Evolutionary conservation across 2,113 vertebrate species (phyloP).

Genomic region (Haliaeetus leucogaster): DNA sequence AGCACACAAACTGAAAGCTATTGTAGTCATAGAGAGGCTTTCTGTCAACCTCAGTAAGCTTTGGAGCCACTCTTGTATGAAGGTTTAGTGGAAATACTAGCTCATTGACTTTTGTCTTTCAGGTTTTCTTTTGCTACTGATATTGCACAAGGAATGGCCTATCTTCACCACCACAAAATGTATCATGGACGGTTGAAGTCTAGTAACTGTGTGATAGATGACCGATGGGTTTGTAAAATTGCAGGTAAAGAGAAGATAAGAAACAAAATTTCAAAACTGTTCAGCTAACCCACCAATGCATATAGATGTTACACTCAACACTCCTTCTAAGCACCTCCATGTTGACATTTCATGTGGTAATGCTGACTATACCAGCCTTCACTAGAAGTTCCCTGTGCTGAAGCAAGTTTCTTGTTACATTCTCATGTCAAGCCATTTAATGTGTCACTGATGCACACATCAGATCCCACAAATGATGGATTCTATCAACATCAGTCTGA

Average conservation of each 20-base stretch:
- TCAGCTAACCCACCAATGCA: neutral
- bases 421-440: neutral
- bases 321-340: neutral
- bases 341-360: neutral
- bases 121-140: constrained; percentile 88
- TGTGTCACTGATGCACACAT: neutral
- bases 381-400: neutral
- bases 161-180: constrained; percentile 81
- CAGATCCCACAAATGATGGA: neutral
- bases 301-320: neutral
- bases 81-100: neutral
- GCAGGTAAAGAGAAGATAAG: constrained; percentile 65
- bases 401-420: neutral
- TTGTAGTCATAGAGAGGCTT: neutral
- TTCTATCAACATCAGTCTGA: neutral
- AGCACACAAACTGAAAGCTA: neutral
- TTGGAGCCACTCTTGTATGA: neutral
- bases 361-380: neutral
- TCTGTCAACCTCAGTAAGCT: neutral
- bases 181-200: constrained; percentile 81
- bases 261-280: neutral
- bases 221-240: constrained; percentile 87
- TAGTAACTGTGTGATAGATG: constrained; percentile 82
- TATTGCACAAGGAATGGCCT: constrained; percentile 82
- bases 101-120: neutral